phyloP scores from a whole-genome alignment of 2,113 vertebrate genomes.

The Cheilinus undulatus region DNA sequence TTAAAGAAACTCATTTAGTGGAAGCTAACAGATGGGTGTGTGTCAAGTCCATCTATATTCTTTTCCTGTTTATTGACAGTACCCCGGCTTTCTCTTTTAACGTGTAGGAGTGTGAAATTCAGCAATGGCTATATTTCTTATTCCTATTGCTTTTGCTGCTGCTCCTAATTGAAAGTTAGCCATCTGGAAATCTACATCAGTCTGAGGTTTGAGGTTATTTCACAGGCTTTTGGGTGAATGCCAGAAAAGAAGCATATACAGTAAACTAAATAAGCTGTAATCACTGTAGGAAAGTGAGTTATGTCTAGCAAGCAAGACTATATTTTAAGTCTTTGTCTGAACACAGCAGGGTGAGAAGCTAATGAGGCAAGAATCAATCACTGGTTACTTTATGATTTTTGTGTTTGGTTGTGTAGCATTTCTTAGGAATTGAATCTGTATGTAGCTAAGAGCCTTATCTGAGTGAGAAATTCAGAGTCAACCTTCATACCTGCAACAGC shows the following conservation, averaged over 20 bases:
- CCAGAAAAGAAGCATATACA: slow-evolving; percentile 2
- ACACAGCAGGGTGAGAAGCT: slow-evolving; percentile 1
- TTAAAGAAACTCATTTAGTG: background rate
- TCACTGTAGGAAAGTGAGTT: too few relatives aligned
- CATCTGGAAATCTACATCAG: slow-evolving; percentile 1
- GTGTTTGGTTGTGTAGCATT: slow-evolving; percentile 2
- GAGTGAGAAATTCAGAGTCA: slow-evolving; percentile 50
- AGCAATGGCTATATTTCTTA: slow-evolving; percentile 18
- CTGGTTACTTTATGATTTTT: slow-evolving; percentile 26
- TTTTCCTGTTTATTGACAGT: slow-evolving; percentile 2
- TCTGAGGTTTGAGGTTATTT: slow-evolving; percentile 1
- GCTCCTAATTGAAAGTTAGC: background rate
- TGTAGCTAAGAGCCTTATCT: slow-evolving; percentile 37
- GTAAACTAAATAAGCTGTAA: background rate
- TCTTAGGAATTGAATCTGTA: slow-evolving; percentile 28
- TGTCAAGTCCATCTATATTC: background rate
- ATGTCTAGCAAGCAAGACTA: background rate
- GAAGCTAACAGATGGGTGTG: slow-evolving; percentile 9
- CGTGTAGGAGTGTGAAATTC: slow-evolving; percentile 43
- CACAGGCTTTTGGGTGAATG: background rate
- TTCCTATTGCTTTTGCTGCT: slow-evolving; percentile 23
- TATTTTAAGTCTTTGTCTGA: slow-evolving; percentile 7
- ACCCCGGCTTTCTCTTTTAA: slow-evolving; percentile 2
- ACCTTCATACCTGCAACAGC: slow-evolving; percentile 22
- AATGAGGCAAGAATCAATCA: slow-evolving; percentile 8